Percentiles rank a stretch among this genome's conserved stretches.
Conservation (phyloP, 2,113 vertebrate species). For the Melanerpes formicivorus region DNA sequence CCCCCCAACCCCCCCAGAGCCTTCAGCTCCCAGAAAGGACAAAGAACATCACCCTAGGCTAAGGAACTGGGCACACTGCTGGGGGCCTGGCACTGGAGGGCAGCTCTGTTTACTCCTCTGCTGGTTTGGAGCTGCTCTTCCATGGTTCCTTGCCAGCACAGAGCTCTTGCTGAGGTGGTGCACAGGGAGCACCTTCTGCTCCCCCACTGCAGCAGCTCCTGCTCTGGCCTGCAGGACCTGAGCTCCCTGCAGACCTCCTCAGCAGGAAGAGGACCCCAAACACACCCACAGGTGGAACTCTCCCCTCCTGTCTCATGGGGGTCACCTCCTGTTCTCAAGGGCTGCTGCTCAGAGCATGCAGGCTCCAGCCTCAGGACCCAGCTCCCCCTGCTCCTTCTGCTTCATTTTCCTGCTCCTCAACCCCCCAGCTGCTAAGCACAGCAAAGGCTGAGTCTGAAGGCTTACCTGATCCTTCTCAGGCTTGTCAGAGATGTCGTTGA, state of each 20-base stretch:
- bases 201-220: neutral
- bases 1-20: neutral
- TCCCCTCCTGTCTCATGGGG: neutral
- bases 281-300: neutral
- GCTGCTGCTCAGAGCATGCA: neutral
- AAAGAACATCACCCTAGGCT: neutral
- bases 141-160: neutral
- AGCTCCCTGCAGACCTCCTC: neutral
- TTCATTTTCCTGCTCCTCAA: neutral
- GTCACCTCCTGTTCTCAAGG: neutral
- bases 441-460: neutral
- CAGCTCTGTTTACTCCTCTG: neutral
- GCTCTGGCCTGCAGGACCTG: neutral
- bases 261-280: neutral
- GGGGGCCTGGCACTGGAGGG: neutral
- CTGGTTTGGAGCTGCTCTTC: neutral
- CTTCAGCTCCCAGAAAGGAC: neutral
- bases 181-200: too few relatives aligned
- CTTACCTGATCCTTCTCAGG: constrained; percentile 97
- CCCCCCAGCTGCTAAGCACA: neutral
- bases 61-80: neutral
- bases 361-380: neutral
- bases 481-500: constrained; percentile 97
- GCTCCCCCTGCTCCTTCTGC: neutral
- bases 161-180: accelerated